These are phyloP conservation scores for Echinometra lucunter DNA, from an alignment of 53 echinoderm and acorn worm genomes.

Conservation along the genomic window DNA sequence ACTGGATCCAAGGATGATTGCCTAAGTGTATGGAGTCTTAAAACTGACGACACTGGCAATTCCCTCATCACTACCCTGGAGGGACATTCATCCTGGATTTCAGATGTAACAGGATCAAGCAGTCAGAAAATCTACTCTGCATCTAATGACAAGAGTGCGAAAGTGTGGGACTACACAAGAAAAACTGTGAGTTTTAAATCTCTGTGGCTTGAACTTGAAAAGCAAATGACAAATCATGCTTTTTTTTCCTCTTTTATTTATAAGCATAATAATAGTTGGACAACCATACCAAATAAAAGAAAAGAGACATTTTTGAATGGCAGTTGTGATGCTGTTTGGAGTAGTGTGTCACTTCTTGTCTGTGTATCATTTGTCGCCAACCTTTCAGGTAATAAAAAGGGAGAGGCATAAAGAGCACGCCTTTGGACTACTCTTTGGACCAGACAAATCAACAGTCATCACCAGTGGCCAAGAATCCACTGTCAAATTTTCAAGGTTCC, in stretches of 20 bases:
- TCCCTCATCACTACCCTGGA: slow-evolving; percentile 80
- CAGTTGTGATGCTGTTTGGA: neutral
- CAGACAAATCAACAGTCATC: slow-evolving; percentile 62
- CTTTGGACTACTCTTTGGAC: slow-evolving; percentile 58
- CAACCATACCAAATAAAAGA: neutral
- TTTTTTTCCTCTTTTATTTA: neutral
- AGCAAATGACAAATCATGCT: neutral
- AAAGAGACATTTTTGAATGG: neutral
- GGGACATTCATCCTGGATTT: slow-evolving; percentile 96
- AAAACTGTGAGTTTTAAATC: slow-evolving; percentile 67
- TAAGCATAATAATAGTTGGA: neutral
- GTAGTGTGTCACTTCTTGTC: too few relatives aligned
- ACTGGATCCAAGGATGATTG: slow-evolving; percentile 88
- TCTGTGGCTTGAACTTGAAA: neutral
- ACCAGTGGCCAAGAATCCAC: slow-evolving; percentile 65
- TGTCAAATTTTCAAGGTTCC: slow-evolving; percentile 65
- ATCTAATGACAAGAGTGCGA: slow-evolving; percentile 91
- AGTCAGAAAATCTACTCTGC: slow-evolving; percentile 75
- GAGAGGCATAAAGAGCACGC: slow-evolving; percentile 80
- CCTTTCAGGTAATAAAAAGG: slow-evolving; percentile 70
- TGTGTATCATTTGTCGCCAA: too few relatives aligned
- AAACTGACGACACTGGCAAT: neutral
- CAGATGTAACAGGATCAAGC: slow-evolving; percentile 77
- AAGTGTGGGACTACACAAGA: slow-evolving; percentile 82
- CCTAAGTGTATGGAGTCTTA: slow-evolving; percentile 79